phyloP scores from a whole-genome alignment of 2,888 invertebrate species.

The Synergus itoensis region DNA sequence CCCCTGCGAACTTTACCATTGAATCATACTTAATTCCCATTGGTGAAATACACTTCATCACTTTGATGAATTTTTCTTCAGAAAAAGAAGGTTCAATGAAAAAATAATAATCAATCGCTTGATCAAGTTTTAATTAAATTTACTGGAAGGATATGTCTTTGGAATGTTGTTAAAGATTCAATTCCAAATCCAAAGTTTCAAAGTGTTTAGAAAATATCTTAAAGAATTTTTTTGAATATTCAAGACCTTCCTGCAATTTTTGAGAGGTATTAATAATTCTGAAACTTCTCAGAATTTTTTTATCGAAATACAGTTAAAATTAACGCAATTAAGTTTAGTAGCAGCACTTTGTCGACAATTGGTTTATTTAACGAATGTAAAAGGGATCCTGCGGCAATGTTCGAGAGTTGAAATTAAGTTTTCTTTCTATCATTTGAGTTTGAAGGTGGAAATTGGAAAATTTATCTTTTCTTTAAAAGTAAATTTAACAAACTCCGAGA shows the following conservation, averaged over 20 bases:
- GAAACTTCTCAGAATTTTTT: not conserved
- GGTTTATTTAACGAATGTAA: constrained; percentile 19
- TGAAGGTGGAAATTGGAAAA: not conserved
- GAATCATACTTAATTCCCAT: constrained; percentile 14
- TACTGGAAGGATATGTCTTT: not conserved
- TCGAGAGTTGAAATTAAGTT: not conserved
- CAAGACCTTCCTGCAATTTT: not conserved
- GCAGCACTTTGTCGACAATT: not conserved
- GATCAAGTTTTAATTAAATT: not conserved
- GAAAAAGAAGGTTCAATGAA: not conserved
- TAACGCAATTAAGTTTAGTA: not conserved
- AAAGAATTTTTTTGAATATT: not conserved
- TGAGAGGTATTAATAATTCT: not conserved
- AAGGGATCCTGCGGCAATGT: not conserved
- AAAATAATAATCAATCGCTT: not conserved
- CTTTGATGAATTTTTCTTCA: constrained; percentile 8
- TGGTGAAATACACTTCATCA: constrained; percentile 29
- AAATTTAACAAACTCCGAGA: not conserved
- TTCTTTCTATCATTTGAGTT: constrained; percentile 4
- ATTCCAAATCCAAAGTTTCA: not conserved
- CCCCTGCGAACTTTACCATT: constrained; percentile 7
- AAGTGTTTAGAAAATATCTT: not conserved
- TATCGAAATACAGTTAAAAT: not conserved
- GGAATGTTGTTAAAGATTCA: not conserved
- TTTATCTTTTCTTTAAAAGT: constrained; percentile 1